Conservation (phyloP, 2,888 invertebrate genomes). For the Cerceris rybyensis region DNA sequence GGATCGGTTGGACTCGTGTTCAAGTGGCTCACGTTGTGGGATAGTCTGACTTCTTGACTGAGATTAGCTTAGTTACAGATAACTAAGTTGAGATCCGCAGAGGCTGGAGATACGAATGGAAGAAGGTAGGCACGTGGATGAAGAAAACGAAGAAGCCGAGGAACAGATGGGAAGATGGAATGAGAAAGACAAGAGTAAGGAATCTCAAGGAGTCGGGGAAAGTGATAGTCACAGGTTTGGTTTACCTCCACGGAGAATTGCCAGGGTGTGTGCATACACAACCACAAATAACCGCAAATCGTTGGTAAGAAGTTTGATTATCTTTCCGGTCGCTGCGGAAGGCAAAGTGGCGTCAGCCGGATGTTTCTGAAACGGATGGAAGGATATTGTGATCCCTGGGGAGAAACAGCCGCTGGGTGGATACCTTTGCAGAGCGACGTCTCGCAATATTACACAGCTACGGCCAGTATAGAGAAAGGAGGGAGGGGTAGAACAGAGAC, state of each 20-base stretch:
- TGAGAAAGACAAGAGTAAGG: neutral
- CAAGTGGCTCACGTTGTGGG: slow-evolving; percentile 68
- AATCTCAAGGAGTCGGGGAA: slow-evolving; percentile 35
- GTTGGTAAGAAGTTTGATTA: slow-evolving; percentile 70
- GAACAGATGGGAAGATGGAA: slow-evolving; percentile 24
- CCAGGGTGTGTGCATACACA: slow-evolving; percentile 17
- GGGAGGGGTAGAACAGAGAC: slow-evolving; percentile 32
- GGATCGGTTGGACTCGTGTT: slow-evolving; percentile 76
- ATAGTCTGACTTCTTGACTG: slow-evolving; percentile 73
- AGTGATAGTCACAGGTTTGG: slow-evolving; percentile 22
- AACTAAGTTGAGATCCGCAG: slow-evolving; percentile 71
- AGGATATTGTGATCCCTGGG: slow-evolving; percentile 70
- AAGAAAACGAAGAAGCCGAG: slow-evolving; percentile 10
- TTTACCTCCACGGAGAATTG: slow-evolving; percentile 21
- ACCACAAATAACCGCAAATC: slow-evolving; percentile 26
- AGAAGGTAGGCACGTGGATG: slow-evolving; percentile 43
- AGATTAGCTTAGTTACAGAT: slow-evolving; percentile 80
- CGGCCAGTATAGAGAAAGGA: slow-evolving; percentile 16
- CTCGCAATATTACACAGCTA: slow-evolving; percentile 67
- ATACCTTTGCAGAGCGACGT: slow-evolving; percentile 37
- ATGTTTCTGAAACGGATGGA: slow-evolving; percentile 52
- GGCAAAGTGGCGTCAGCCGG: slow-evolving; percentile 46
- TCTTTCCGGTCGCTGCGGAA: slow-evolving; percentile 60
- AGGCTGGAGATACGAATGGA: slow-evolving; percentile 59
- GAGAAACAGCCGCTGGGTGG: slow-evolving; percentile 25